Evolutionary conservation across 1,140 invertebrate genomes (phyloP).

Genomic region (Phthorimaea operculella): DNA sequence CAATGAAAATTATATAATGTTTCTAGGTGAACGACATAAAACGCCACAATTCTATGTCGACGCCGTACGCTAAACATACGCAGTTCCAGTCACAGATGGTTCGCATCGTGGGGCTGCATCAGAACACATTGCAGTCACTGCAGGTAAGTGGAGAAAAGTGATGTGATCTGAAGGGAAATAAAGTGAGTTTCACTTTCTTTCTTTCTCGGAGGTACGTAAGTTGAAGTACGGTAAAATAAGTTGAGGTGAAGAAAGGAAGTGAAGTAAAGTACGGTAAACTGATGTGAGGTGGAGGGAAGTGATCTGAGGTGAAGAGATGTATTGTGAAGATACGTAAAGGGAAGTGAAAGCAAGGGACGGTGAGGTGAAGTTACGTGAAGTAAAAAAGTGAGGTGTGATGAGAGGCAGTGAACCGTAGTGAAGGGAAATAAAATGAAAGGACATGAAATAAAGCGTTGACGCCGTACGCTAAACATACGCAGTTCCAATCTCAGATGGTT

Average conservation of each 20-base stretch:
- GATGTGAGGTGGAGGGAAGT: no score
- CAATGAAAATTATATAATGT: neutral
- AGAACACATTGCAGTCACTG: constrained; percentile 36
- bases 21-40: constrained; percentile 38
- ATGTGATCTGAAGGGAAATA: no score
- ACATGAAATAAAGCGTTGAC: no score
- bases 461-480: constrained; percentile 41
- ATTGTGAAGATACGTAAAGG: no score
- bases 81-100: constrained; percentile 39
- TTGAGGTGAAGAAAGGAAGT: no score
- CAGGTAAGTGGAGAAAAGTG: constrained; percentile 21
- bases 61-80: constrained; percentile 35
- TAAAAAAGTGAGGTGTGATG: neutral
- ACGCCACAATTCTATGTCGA: constrained; percentile 20
- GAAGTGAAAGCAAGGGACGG: neutral
- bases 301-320: neutral
- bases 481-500: constrained; percentile 36
- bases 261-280: no score
- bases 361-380: neutral
- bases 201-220: neutral
- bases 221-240: no score
- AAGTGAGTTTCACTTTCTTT: neutral
- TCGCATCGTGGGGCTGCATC: constrained; percentile 35
- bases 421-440: no score
- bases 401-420: neutral